Percentiles rank a stretch among this genome's conserved stretches.
Conservation (phyloP, 2,797 vertebrate genomes). For the Delichon dasypus region DNA sequence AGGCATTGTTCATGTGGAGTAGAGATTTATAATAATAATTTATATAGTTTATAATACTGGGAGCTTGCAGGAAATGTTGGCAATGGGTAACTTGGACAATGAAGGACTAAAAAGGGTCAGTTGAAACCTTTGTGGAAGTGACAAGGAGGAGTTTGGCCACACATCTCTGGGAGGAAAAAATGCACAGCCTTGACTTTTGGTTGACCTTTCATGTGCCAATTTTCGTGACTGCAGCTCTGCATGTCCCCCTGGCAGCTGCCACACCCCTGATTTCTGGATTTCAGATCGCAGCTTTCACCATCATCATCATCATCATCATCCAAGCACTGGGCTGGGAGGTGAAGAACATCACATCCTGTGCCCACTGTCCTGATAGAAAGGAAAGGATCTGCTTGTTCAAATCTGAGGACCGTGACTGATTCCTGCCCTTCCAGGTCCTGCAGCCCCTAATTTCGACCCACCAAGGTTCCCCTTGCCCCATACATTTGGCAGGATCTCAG, state of each 20-base stretch:
- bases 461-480: not conserved
- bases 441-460: not conserved
- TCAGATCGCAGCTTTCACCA: not conserved
- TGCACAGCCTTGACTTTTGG: not conserved
- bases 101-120: not conserved
- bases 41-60: no score
- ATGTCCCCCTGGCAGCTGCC: not conserved
- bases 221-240: not conserved
- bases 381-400: not conserved
- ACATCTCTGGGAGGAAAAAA: not conserved
- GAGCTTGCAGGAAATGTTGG: not conserved
- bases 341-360: not conserved
- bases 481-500: not conserved
- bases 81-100: not conserved
- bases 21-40: not conserved
- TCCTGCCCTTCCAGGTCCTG: not conserved
- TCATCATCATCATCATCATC: not conserved
- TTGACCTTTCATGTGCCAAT: not conserved
- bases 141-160: not conserved
- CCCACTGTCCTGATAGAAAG: not conserved
- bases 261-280: not conserved
- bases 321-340: not conserved
- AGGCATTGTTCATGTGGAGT: not conserved
- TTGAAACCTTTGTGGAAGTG: not conserved
- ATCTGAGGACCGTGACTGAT: not conserved